Base-by-base conservation (phyloP, 2,797 vertebrate species). In the Uromys caudimaculatus region DNA sequence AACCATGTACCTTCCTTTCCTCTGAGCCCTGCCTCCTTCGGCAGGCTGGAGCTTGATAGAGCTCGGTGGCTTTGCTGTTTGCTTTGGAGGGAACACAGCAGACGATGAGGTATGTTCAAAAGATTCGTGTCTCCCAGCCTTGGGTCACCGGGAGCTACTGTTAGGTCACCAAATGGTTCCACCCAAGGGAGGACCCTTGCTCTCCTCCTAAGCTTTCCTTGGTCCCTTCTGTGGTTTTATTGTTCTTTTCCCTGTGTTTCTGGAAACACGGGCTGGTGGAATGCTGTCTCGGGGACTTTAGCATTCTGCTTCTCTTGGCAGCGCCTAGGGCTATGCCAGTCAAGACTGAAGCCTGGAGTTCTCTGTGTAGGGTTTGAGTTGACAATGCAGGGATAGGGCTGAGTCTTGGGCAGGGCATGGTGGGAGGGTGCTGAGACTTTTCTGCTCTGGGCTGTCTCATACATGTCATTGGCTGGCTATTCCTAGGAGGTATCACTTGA, bases 61-160 rank as follows among this genome's bases (percentile, higher is more conserved):
- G 91, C 93, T 87, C 79, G 41, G 76, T 67, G 91, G 90, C 85
- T 93, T 87, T 71, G 91, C 81, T 73, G 96, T 97, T 95, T 95
- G 93, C 95, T 91, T 89, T 85, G 81, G 17, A 52, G 56, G 91
- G 96, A 95, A 96, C 94, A 92, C 75, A 81, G 93, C 86, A 35
- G 89, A 97, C 1, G 5, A 94, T 97, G 96, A 97, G 97, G 97
- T 98, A 98, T 12, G 24, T 62, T 89, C 60, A 83, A 69, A 71
- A 58, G 38, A 77, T 64, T 73, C 73, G 35, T 84, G 95, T 92
- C 69, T 82, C 38, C 75, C 14, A 27, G 21, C 73, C 21, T 0
- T 64, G 84, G 83, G 56, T 77, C 38, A 4, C 9, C 21, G 32
- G 50, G 81, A 83, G 32, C 62, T 1, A 21, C 0, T 16, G 41